Evolutionary conservation across 2,888 invertebrate species (phyloP), one percentile per base, ranked within the genome.

Genomic region (Himalopsyche anomala): DNA sequence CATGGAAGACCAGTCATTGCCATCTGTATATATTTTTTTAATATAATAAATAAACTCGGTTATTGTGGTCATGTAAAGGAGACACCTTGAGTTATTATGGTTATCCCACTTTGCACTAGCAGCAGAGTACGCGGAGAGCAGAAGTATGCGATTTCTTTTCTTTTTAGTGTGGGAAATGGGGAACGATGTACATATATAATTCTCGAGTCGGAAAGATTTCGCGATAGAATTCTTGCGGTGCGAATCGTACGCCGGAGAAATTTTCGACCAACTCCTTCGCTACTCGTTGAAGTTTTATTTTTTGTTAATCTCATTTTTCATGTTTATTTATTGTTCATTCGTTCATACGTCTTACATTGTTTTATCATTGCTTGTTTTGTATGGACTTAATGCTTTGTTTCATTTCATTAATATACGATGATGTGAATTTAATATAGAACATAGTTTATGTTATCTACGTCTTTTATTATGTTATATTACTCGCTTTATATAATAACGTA

Each of bases 221-320:
- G 74, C 74, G 74, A 74, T 74, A 74, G 74, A 74, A 74, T 74
- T 74, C 74, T 74, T 36, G 74, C 74, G 74, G 74, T 74, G 74
- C 74, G 36, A 74, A 74, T 19, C 62, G 62, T 62, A 3, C 74
- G 74, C 36, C 15, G 36, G 74, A 36, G 36, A 36, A 74, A 74
- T 36, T 74, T 74, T 74, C 74, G 74, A 74, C 38, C 38, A 15
- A 74, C 74, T 74, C 36, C 74, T 74, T 80, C 42, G 40, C 69
- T 85, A 83, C 84, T 36, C 83, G 81, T 82, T 54, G 80, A 55
- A 36, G 54, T 62, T 80, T 85, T 81, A 81, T 45, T 80, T 82
- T 81, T 80, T 83, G 81, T 74, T 79, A 62, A 45, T 86, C 42
- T 42, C 54, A 62, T 55, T 40, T 9, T 42, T 36, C n/a, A 69